Base-by-base conservation (phyloP, 2,888 invertebrate species). In the Anoplius nigerrimus region DNA sequence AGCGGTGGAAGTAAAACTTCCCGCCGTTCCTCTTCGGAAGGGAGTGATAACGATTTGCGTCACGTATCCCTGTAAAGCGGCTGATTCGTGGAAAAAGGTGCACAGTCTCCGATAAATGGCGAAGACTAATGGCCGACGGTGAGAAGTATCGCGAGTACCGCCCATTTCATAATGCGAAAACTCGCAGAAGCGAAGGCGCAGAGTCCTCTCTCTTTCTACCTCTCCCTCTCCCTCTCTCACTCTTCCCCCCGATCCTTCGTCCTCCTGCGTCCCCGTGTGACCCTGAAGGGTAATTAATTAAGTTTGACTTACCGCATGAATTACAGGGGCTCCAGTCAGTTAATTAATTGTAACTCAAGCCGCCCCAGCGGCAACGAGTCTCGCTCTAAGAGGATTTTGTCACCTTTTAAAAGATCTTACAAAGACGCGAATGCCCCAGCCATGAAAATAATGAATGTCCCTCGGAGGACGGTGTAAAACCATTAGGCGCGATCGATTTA, bases 231-330 rank as follows among this genome's bases (percentile, higher is more conserved):
- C n/a, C 43, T 55, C 56, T 18, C 42, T 18, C 18, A 16, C 52
- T 18, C 13, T 20, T 11, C 20, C 6, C 15, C 52, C 21, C 52
- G 20, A 20, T 11, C 8, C 45, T 11, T 45, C 45, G 16, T 45
- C 24, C 24, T 24, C 24, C 34, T 6, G 34, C 34, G 6, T 48
- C 43, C 43, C 63, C 61, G 63, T 61, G 54, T 46, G 69, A 66
- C 62, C 57, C 63, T 48, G 68, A 71, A 69, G 76, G 76, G 77
- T 87, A 87, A 87, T 87, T 87, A 87, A 87, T 87, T 86, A 84
- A 81, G 85, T 87, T 87, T 87, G 85, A 86, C 86, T 87, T 82
- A 82, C 81, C 84, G 83, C 86, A 84, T 83, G 86, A 88, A 88
- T 88, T 85, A 84, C 85, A 76, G 80, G 77, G 81, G 79, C 76